Percentiles rank a stretch among this genome's conserved stretches.
Conservation (phyloP, 2,888 invertebrate species). For the Sycophila texana region DNA sequence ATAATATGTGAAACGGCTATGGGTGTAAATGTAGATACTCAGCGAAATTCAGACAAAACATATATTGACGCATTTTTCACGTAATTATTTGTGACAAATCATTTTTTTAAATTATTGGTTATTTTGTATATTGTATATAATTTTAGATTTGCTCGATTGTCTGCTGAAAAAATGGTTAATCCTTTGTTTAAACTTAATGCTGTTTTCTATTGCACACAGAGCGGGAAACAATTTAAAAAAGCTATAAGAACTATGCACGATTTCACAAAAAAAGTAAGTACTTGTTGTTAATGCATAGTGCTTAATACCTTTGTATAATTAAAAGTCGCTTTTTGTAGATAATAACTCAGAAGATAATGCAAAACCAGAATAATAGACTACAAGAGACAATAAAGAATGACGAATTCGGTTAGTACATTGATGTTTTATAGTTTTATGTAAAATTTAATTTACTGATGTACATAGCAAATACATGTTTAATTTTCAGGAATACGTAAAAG, state of each 20-base stretch:
- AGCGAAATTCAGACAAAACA: constrained; percentile 75
- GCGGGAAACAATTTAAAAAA: constrained; percentile 59
- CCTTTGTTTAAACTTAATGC: constrained; percentile 62
- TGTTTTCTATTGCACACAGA: constrained; percentile 56
- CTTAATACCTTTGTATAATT: no score
- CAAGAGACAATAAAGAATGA: background rate
- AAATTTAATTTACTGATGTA: no score
- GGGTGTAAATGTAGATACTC: constrained; percentile 79
- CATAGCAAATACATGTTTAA: background rate
- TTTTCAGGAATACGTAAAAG: background rate
- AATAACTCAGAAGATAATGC: background rate
- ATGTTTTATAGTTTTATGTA: no score
- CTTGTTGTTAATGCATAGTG: background rate
- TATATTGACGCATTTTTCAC: constrained; percentile 77
- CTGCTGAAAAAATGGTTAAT: constrained; percentile 55
- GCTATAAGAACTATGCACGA: constrained; percentile 58
- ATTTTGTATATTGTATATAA: background rate
- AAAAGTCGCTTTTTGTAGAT: background rate
- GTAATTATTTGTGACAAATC: constrained; percentile 63
- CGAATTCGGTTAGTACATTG: background rate
- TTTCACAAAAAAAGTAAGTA: constrained; percentile 59
- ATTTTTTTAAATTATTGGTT: background rate
- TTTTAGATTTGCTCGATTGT: constrained; percentile 37
- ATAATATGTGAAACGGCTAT: constrained; percentile 81
- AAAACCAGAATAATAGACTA: background rate